Conservation (phyloP, 2,888 invertebrate genomes). For the Drosophila cognata region DNA sequence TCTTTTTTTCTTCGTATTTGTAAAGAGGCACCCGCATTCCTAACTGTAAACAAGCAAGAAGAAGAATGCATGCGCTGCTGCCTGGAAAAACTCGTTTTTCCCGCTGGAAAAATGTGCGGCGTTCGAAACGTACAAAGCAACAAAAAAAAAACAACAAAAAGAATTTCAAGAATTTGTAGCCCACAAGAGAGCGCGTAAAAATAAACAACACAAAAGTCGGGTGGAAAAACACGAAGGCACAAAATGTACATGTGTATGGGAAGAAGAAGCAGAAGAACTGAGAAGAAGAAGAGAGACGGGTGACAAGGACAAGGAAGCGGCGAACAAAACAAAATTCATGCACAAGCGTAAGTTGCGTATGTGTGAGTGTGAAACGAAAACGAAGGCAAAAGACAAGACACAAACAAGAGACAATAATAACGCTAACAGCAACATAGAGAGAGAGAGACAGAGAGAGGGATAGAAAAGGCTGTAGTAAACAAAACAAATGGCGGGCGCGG, state of each 20-base stretch:
- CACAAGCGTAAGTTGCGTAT: not conserved
- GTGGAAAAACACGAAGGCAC: slow-evolving; percentile 58
- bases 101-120: slow-evolving; percentile 75
- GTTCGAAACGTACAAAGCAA: slow-evolving; percentile 21
- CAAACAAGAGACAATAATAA: slow-evolving; percentile 57
- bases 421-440: slow-evolving; percentile 41
- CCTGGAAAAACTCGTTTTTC: slow-evolving; percentile 79
- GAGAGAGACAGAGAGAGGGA: slow-evolving; percentile 17
- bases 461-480: slow-evolving; percentile 54
- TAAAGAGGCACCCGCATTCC: slow-evolving; percentile 72
- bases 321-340: slow-evolving; percentile 62
- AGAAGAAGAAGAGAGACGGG: slow-evolving; percentile 24
- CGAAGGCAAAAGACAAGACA: slow-evolving; percentile 62
- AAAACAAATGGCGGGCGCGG: slow-evolving; percentile 64
- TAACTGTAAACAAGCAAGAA: slow-evolving; percentile 78
- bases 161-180: slow-evolving; percentile 76
- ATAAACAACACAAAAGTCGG: slow-evolving; percentile 57
- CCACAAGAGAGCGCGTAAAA: slow-evolving; percentile 63
- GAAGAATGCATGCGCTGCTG: slow-evolving; percentile 54
- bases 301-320: slow-evolving; percentile 63
- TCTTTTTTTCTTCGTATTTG: slow-evolving; percentile 44
- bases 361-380: slow-evolving; percentile 51
- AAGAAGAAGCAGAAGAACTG: not conserved
- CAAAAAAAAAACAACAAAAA: slow-evolving; percentile 49
- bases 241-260: slow-evolving; percentile 17